Evolutionary conservation across 2,797 vertebrate species (phyloP).

Genomic region (Gymnothorax reevesii): DNA sequence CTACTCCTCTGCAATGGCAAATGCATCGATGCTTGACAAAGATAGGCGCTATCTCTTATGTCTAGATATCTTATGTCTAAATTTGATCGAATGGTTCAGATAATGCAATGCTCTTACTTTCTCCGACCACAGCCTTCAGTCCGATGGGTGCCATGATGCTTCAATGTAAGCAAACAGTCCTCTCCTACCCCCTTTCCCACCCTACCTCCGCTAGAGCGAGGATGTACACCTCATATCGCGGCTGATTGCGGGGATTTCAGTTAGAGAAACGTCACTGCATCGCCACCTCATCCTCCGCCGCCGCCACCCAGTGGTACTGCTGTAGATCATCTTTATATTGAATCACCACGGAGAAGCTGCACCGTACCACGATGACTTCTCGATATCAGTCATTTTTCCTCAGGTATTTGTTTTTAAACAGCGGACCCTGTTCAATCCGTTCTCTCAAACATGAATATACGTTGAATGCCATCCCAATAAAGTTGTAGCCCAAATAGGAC

Average conservation of each 20-base stretch:
- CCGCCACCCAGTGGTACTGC: slow-evolving; percentile 11
- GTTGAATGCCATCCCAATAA: too few relatives aligned
- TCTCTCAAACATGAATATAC: not conserved
- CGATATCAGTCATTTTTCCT: not conserved
- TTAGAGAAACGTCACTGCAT: slow-evolving; percentile 37
- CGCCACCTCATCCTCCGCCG: slow-evolving; percentile 38
- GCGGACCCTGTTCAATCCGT: not conserved
- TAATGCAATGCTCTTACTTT: slow-evolving; percentile 74
- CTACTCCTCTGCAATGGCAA: not conserved
- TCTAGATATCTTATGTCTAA: not conserved
- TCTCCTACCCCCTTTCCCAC: slow-evolving; percentile 21
- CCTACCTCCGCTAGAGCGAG: slow-evolving; percentile 13
- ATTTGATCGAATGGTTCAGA: not conserved
- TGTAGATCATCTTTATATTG: slow-evolving; percentile 1
- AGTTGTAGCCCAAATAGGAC: too few relatives aligned
- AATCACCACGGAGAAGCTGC: not conserved
- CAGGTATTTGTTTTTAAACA: not conserved
- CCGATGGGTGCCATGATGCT: slow-evolving; percentile 83
- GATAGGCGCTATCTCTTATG: not conserved
- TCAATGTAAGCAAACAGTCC: slow-evolving; percentile 33
- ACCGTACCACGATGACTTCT: not conserved
- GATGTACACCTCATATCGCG: slow-evolving; percentile 17
- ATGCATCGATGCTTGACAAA: not conserved
- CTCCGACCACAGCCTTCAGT: slow-evolving; percentile 87
- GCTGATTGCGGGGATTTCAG: slow-evolving; percentile 25